Evolutionary conservation across 2,888 invertebrate species (phyloP).

Genomic region (Lepas anatifera): DNA sequence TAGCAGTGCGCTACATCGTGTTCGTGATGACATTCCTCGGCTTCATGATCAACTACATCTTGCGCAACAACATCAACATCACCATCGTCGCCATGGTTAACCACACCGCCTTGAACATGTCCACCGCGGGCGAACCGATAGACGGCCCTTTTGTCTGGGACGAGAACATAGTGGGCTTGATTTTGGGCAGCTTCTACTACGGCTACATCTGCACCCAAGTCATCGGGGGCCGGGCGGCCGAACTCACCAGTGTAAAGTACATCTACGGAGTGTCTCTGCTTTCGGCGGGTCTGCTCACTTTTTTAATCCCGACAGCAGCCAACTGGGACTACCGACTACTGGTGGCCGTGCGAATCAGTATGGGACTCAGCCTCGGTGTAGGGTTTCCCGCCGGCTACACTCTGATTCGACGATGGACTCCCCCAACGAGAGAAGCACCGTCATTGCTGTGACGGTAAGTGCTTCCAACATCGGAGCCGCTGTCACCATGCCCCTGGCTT

Average conservation of each 20-base stretch:
- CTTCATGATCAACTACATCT: constrained; percentile 5
- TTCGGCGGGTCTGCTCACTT: constrained; percentile 31
- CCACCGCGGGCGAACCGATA: not conserved
- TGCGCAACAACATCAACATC: too few species aligned
- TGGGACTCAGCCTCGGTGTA: constrained; percentile 47
- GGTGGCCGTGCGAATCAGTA: constrained; percentile 29
- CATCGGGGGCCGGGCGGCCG: constrained; percentile 36
- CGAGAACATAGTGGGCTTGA: too few species aligned
- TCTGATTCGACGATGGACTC: constrained; percentile 88
- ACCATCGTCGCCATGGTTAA: not conserved
- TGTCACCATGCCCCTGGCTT: constrained; percentile 71
- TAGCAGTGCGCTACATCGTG: not conserved
- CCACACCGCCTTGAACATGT: not conserved
- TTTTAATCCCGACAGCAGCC: constrained; percentile 33
- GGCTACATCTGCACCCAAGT: constrained; percentile 34
- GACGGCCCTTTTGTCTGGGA: not conserved
- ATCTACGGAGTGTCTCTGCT: constrained; percentile 30
- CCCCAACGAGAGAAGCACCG: constrained; percentile 88
- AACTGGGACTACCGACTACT: constrained; percentile 22
- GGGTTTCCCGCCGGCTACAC: constrained; percentile 89
- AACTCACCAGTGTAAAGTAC: constrained; percentile 36
- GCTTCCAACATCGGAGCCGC: constrained; percentile 77
- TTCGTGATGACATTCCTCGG: not conserved
- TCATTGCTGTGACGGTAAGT: constrained; percentile 42
- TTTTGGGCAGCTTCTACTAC: too few species aligned